phyloP scores from a whole-genome alignment of 2,797 vertebrate genomes.

The Typhlichthys subterraneus region DNA sequence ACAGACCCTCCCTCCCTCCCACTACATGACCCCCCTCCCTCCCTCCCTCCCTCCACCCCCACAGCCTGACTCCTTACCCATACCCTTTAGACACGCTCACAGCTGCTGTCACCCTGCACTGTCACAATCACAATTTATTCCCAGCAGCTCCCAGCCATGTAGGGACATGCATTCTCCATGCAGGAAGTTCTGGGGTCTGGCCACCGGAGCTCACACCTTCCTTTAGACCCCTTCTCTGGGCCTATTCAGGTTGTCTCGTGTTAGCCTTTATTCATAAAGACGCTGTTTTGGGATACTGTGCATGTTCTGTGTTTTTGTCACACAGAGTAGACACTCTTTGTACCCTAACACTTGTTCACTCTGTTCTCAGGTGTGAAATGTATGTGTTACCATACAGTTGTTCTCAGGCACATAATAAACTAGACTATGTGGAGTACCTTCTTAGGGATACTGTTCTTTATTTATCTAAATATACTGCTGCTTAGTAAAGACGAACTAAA shows the following conservation, averaged over 20 bases:
- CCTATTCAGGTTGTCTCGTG: conserved; percentile 41
- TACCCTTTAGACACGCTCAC: conserved; percentile 73
- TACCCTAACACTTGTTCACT: not conserved
- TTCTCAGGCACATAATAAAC: conserved; percentile 14
- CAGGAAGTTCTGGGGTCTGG: conserved; percentile 50
- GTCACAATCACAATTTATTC: conserved; percentile 84
- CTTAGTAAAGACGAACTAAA: not conserved
- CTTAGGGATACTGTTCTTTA: conserved; percentile 15
- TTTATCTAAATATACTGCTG: not conserved
- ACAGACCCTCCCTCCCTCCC: conserved; percentile 58
- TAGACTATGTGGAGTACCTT: conserved; percentile 3
- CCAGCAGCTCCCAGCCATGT: conserved; percentile 83
- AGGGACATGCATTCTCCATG: conserved; percentile 87
- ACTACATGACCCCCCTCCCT: not conserved
- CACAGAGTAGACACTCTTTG: conserved; percentile 3
- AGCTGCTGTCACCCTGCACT: conserved; percentile 88
- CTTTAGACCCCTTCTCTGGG: conserved; percentile 23
- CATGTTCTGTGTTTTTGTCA: conserved; percentile 1
- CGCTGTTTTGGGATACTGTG: not conserved
- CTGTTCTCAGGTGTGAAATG: conserved; percentile 11
- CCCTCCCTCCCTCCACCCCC: conserved; percentile 28
- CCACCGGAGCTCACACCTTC: conserved; percentile 19
- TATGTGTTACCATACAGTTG: conserved; percentile 24
- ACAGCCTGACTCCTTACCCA: conserved; percentile 52
- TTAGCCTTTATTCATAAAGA: conserved; percentile 14